Base-by-base conservation (phyloP, 2,888 invertebrate genomes). In the Cremastobaeus sp. region DNA sequence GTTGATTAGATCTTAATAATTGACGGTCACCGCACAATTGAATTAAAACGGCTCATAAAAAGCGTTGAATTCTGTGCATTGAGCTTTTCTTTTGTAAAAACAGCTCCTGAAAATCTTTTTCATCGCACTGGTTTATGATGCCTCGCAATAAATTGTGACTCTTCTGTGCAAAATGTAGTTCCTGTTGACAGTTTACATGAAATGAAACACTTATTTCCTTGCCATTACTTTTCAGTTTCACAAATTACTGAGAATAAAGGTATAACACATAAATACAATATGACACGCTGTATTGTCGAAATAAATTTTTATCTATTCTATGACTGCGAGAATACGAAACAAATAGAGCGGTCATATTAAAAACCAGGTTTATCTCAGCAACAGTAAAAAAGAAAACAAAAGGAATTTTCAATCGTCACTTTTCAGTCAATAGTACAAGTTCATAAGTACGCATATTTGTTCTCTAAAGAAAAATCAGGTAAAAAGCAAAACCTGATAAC, bases 71-170 rank as follows among this genome's bases (percentile, higher is more conserved):
- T 65, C 50, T 57, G 74, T 62, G 57, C 20, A 60, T 72, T 75
- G 71, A 72, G 68, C 68, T n/a, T 72, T 71, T 71, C 47, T 59
- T 70, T 55, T 60, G 65, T 74, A 74, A 74, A 74, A 64, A 74
- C 21, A 43, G 60, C 50, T 55, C 45, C 50, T n/a, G 64, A 30
- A 64, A 54, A 48, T 57, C 48, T 54, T 39, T 60, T 55, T 47
- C 32, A 71, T 68, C 75, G 52, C 66, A 64, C 71, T 69, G 57
- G 57, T 68, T 18, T 59, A 64, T 59, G 55, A 30, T 50, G 62
- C 66, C 62, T 62, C 62, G 62, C 47, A 21, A 30, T 54, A 54
- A 59, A 70, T 54, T 45, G 18, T 68, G 47, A 68, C 41, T 71
- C 68, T 64, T 70, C 54, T 59, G 57, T 69, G 71, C 32, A 68